Percentiles rank a stretch among this genome's conserved stretches.
Evolutionary conservation across 2,797 vertebrate species (phyloP).

Genomic region (Pteronotus mesoamericanus): DNA sequence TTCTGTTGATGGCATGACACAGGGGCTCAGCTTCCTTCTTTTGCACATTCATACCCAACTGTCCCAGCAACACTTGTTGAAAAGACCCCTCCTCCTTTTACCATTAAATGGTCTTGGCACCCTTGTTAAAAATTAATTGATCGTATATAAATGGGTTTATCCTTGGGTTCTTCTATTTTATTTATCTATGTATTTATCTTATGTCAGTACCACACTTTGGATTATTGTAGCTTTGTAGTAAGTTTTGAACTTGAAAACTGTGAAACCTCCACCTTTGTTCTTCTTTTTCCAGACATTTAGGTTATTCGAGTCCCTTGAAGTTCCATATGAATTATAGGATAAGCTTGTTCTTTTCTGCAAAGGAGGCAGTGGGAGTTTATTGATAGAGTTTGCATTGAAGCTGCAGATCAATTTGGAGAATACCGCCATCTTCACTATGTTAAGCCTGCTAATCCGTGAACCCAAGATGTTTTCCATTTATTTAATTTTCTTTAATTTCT

Average conservation of each 20-base stretch:
- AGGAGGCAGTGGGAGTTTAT: background rate
- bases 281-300: background rate
- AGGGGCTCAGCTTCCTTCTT: background rate
- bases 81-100: background rate
- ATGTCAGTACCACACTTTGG: background rate
- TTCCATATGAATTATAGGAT: background rate
- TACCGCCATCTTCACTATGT: background rate
- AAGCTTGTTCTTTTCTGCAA: background rate
- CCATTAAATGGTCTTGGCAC: background rate
- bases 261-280: background rate
- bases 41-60: background rate
- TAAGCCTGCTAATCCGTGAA: background rate
- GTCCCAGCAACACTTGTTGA: background rate
- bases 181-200: background rate
- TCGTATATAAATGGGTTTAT: background rate
- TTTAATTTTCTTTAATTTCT: conserved; percentile 32
- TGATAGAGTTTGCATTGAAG: background rate
- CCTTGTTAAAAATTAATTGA: background rate
- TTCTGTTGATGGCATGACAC: background rate
- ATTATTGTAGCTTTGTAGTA: background rate
- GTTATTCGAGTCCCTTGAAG: background rate
- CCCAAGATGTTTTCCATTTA: background rate
- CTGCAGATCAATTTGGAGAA: background rate
- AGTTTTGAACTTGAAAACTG: background rate
- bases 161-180: background rate